Evolutionary conservation across 2,113 vertebrate genomes (phyloP).

Genomic region (Micronisus gabar): DNA sequence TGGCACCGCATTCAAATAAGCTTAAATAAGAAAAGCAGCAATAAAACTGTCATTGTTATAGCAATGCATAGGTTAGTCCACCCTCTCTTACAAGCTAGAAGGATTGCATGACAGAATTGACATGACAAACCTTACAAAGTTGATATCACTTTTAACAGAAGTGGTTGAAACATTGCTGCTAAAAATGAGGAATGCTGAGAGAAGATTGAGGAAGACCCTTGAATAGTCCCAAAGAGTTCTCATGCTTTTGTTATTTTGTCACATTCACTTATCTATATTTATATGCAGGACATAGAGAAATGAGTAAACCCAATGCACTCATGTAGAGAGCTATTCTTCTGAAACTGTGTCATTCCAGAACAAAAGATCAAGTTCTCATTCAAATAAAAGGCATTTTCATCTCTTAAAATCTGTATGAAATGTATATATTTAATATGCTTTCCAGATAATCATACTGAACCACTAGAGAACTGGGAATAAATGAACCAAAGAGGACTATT

Average conservation of each 20-base stretch:
- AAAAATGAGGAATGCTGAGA: not conserved
- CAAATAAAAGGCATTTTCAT: not conserved
- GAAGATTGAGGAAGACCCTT: not conserved
- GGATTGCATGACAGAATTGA: not conserved
- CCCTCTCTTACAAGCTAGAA: not conserved
- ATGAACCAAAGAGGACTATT: not conserved
- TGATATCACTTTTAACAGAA: not conserved
- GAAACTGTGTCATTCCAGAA: not conserved
- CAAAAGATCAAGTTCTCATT: not conserved
- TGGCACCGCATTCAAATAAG: not conserved
- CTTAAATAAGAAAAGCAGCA: not conserved
- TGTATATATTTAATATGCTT: not conserved
- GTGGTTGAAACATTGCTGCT: not conserved
- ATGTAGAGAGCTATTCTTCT: not conserved
- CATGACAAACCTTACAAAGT: not conserved
- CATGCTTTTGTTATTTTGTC: not conserved
- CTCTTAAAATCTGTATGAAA: not conserved
- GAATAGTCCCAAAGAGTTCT: not conserved
- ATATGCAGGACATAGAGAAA: not conserved
- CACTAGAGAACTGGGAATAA: not conserved
- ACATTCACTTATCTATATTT: not conserved
- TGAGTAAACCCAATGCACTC: not conserved
- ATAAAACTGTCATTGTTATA: not conserved
- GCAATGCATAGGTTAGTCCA: not conserved
- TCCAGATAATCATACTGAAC: not conserved